phyloP scores from a whole-genome alignment of 2,113 vertebrate species.

The Atlantisia rogersi region DNA sequence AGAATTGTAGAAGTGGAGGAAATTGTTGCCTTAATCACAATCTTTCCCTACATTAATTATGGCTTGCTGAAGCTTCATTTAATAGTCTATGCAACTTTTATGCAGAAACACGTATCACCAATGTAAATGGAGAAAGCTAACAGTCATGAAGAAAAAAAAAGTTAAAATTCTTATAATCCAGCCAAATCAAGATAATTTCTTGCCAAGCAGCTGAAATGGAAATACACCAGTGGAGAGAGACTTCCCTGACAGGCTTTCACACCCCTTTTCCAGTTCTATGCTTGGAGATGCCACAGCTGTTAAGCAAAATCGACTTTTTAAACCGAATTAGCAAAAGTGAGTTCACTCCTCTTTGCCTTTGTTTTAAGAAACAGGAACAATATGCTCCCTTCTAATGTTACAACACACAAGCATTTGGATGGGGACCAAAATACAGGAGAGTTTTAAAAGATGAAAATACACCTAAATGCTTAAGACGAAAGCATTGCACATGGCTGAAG shows the following conservation, averaged over 20 bases:
- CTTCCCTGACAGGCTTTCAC: neutral
- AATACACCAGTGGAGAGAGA: neutral
- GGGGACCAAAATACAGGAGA: neutral
- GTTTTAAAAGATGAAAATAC: neutral
- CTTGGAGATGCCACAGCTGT: neutral
- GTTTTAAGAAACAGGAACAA: neutral
- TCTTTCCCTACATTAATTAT: neutral
- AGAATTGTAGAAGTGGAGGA: neutral
- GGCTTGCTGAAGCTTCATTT: neutral
- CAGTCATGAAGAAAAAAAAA: neutral
- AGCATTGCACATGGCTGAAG: neutral
- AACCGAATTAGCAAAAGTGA: neutral
- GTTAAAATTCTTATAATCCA: neutral
- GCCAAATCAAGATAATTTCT: conserved; percentile 16
- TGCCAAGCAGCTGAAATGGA: neutral
- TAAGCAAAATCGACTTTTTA: neutral
- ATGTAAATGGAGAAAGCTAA: neutral
- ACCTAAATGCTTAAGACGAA: neutral
- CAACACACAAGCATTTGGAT: neutral
- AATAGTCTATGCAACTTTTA: neutral
- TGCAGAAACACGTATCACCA: neutral
- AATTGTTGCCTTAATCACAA: neutral
- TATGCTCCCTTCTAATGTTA: neutral
- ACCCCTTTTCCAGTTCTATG: neutral
- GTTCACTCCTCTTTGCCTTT: neutral